Evolutionary conservation across 2,797 vertebrate genomes (phyloP).

Genomic region (Lutjanus campechanus): DNA sequence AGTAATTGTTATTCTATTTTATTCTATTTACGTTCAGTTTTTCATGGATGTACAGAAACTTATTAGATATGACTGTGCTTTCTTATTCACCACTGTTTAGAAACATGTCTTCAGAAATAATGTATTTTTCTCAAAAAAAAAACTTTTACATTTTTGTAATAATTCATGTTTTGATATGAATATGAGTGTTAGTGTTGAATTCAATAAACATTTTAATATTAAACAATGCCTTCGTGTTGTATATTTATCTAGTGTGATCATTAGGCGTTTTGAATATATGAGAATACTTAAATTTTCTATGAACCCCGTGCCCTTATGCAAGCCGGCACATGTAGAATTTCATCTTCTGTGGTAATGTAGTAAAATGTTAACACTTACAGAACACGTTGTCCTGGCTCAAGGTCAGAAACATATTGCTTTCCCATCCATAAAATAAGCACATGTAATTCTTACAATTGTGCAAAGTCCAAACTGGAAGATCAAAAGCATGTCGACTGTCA

Average conservation of each 20-base stretch:
- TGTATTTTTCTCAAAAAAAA: not conserved
- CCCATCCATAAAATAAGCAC: slow-evolving; percentile 27
- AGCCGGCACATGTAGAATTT: not conserved
- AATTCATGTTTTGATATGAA: slow-evolving; percentile 1
- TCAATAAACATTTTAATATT: slow-evolving; percentile 36
- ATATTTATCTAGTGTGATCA: not conserved
- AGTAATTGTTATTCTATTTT: not conserved
- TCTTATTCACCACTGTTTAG: not conserved
- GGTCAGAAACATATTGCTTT: slow-evolving; percentile 1
- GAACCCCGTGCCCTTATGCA: not conserved
- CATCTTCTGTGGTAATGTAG: not conserved
- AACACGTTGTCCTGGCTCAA: not conserved
- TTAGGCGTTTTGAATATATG: not conserved
- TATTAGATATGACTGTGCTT: not conserved
- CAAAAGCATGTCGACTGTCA: not conserved
- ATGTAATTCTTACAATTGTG: slow-evolving; percentile 5
- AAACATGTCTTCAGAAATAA: not conserved
- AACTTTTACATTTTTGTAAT: not conserved
- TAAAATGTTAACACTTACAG: slow-evolving; percentile 26
- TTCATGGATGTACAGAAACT: slow-evolving; percentile 1
- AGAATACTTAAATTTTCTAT: not conserved
- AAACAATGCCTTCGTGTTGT: not conserved
- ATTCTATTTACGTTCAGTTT: slow-evolving; percentile 1
- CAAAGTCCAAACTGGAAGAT: slow-evolving; percentile 30
- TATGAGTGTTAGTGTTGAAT: not conserved